A percentile compares a stretch with the other conserved stretches of the same genome.
phyloP scores from a whole-genome alignment of 2,797 vertebrate species.

The Clamator glandarius region DNA sequence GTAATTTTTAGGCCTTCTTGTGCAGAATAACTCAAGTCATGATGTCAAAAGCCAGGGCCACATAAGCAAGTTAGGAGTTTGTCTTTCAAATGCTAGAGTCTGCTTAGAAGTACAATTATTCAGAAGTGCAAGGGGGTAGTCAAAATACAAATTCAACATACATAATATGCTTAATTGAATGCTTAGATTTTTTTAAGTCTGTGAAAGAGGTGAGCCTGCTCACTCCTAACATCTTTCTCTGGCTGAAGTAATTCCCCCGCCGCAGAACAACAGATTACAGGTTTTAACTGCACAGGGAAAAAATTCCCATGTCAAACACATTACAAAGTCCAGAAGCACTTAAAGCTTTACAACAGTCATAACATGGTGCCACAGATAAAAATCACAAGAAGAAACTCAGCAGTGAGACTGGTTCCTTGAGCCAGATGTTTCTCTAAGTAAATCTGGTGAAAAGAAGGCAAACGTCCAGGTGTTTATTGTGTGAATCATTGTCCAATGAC shows the following conservation, averaged over 20 bases:
- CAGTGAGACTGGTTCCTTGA: not conserved
- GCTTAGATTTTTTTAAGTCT: not conserved
- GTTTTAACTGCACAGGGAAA: not conserved
- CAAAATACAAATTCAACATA: not conserved
- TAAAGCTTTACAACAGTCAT: conserved; percentile 56
- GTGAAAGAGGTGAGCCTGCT: not conserved
- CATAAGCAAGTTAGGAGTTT: not conserved
- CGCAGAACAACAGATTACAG: not conserved
- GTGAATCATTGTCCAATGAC: conserved; percentile 37
- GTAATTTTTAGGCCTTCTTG: not conserved
- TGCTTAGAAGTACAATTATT: not conserved
- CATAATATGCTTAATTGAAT: not conserved
- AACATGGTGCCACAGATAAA: conserved; percentile 57
- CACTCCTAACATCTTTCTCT: not conserved
- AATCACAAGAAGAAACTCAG: conserved; percentile 29
- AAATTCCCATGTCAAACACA: conserved; percentile 4
- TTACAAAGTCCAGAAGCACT: conserved; percentile 66
- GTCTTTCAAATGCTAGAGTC: not conserved
- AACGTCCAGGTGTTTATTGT: conserved; percentile 41
- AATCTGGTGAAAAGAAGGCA: not conserved
- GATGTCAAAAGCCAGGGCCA: not conserved
- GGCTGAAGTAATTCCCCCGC: not conserved
- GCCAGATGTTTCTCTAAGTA: conserved; percentile 36
- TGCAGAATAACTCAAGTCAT: not conserved
- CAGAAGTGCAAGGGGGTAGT: not conserved